These are phyloP conservation scores for Magallana ariakensis DNA, from an alignment of 1,140 invertebrate genomes.

Conservation along the genomic window DNA sequence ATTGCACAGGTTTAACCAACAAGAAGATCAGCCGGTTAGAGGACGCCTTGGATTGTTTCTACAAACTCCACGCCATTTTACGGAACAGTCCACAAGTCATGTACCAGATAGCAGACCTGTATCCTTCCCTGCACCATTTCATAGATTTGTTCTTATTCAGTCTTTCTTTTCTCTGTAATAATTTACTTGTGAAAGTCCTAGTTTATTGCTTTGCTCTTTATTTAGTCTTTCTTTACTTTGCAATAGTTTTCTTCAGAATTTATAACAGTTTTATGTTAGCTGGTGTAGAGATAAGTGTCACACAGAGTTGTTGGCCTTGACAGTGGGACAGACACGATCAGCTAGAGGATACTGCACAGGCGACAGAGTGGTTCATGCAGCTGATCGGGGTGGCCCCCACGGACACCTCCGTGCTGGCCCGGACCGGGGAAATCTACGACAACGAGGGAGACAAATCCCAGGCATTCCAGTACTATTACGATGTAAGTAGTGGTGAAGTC, in stretches of 20 bases:
- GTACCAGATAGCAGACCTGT: slow-evolving; percentile 91
- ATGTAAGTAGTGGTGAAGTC: slow-evolving; percentile 83
- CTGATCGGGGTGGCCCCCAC: slow-evolving; percentile 90
- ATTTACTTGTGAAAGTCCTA: too few relatives aligned
- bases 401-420: slow-evolving; percentile 90
- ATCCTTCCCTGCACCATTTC: slow-evolving; percentile 78
- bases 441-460: slow-evolving; percentile 92
- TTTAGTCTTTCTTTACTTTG: background rate
- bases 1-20: slow-evolving; percentile 84
- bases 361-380: slow-evolving; percentile 90
- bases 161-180: too few relatives aligned
- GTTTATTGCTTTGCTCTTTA: too few relatives aligned
- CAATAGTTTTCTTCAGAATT: background rate
- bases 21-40: slow-evolving; percentile 87
- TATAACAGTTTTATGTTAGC: background rate
- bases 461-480: slow-evolving; percentile 94
- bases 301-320: slow-evolving; percentile 48
- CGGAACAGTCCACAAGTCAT: slow-evolving; percentile 90
- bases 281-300: background rate
- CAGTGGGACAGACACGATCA: slow-evolving; percentile 82
- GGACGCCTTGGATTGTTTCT: slow-evolving; percentile 89
- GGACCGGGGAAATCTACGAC: slow-evolving; percentile 92
- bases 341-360: slow-evolving; percentile 88
- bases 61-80: slow-evolving; percentile 90
- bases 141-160: too few relatives aligned